Evolutionary conservation across 2,888 invertebrate genomes (phyloP), one percentile per base, ranked within the genome.

Genomic region (Cotesia congregata): DNA sequence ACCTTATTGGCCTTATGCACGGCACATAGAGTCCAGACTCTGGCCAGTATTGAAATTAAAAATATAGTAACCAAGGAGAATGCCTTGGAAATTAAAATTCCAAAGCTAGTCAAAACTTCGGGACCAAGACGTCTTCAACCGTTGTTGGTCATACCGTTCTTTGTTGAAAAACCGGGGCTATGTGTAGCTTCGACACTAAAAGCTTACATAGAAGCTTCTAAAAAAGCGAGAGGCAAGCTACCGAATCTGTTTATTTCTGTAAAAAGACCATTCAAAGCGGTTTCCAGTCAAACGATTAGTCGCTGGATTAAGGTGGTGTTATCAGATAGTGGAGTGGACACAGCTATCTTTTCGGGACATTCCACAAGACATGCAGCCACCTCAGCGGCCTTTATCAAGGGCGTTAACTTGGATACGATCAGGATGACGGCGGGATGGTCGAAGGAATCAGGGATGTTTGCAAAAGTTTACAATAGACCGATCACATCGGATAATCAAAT

Each of bases 51-150:
- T 5, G 65, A 72, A 17, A 20, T 76, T 5, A 39, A 39, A 17
- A 79, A 80, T 72, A 77, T 78, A 60, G 15, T n/a, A 1, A 17
- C 15, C 9, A 40, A 60, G 12, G 17, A 38, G 6, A 41, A 50
- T 15, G 62, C 72, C 5, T 50, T 81, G 12, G 68, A 80, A 76
- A 79, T 79, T 2, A 78, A 70, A 72, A 78, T 81, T 5, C 70
- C 74, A 5, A 77, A 79, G 2, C 6, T 41, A 6, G 67, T 80
- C 7, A 80, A 82, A 65, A 82, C 79, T 0, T 80, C 80, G 7
- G 74, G 77, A 2, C 78, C 76, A 20, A 71, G 76, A 6, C 65
- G 73, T 38, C 30, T 6, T 6, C 72, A 78, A 15, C 77, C 77
- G 0, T 1, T 73, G 6, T 71, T 78, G 6, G 61, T 74, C 5